Conservation (phyloP, 2,113 vertebrate genomes). For the Hystrix brachyura region DNA sequence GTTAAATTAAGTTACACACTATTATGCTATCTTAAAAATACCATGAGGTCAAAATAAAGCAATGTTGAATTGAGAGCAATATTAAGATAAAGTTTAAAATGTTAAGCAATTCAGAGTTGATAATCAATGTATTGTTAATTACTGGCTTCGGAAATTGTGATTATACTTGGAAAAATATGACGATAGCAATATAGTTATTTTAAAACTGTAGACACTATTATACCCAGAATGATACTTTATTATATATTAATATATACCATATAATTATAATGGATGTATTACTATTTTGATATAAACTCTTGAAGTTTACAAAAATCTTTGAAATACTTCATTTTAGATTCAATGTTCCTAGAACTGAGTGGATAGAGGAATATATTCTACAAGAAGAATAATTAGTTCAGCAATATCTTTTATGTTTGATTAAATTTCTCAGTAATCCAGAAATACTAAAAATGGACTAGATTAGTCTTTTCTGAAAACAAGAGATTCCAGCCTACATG, state of each 20-base stretch:
- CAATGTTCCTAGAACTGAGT: background rate
- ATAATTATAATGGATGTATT: background rate
- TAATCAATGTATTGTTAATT: background rate
- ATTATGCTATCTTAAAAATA: background rate
- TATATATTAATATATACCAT: background rate
- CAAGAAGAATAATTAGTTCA: background rate
- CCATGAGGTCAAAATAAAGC: background rate
- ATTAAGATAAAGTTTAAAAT: slow-evolving; percentile 1
- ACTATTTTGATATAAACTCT: background rate
- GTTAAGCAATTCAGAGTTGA: background rate
- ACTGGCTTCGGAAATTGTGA: background rate
- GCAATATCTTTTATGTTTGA: background rate
- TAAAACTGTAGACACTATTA: background rate
- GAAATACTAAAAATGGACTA: background rate
- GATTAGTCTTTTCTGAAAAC: background rate
- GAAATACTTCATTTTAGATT: background rate
- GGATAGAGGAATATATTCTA: background rate
- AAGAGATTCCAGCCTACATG: background rate
- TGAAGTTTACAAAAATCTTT: background rate
- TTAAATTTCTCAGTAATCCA: background rate
- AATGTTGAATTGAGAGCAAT: background rate
- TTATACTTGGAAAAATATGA: background rate
- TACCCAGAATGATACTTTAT: background rate
- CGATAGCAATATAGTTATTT: background rate
- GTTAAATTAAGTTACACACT: background rate